Evolutionary conservation across 1,140 invertebrate genomes (phyloP).

Genomic region (Ceratoteleas bidentatus): DNA sequence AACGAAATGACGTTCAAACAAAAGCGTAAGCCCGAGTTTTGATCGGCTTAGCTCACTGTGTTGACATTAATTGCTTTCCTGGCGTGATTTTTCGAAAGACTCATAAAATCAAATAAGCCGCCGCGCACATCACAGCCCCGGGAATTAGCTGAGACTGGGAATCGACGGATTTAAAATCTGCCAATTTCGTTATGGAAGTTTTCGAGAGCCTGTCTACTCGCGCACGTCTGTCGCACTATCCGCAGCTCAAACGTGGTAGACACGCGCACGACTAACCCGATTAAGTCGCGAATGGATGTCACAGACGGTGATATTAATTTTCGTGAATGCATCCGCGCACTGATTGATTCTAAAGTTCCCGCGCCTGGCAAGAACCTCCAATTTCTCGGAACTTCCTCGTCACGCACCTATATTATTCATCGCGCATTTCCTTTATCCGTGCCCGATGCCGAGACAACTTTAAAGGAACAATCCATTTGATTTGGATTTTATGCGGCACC

Average conservation of each 20-base stretch:
- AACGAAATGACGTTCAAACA: conserved; percentile 44
- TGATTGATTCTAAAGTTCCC: conserved; percentile 75
- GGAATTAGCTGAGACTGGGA: conserved; percentile 64
- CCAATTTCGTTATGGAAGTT: conserved; percentile 68
- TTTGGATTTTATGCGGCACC: conserved; percentile 56
- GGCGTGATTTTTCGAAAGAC: conserved; percentile 64
- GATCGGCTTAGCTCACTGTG: conserved; percentile 56
- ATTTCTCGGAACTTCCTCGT: conserved; percentile 63
- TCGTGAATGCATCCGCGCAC: conserved; percentile 73
- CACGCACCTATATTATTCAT: conserved; percentile 61
- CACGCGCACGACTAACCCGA: conserved; percentile 69
- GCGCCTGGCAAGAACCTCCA: conserved; percentile 68
- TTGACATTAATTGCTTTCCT: conserved; percentile 64
- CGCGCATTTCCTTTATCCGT: conserved; percentile 64
- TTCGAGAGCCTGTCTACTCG: conserved; percentile 59
- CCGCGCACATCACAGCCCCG: conserved; percentile 44
- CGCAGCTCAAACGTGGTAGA: conserved; percentile 66
- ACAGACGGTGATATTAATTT: conserved; percentile 74
- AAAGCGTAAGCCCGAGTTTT: conserved; percentile 57
- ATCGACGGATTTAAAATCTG: conserved; percentile 69
- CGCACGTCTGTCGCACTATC: conserved; percentile 70
- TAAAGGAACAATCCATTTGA: conserved; percentile 65
- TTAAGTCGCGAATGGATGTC: conserved; percentile 73
- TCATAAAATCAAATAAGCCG: conserved; percentile 62
- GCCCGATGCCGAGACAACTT: conserved; percentile 59